Conservation (phyloP, 2,113 vertebrate species). For the Muntiacus reevesi region DNA sequence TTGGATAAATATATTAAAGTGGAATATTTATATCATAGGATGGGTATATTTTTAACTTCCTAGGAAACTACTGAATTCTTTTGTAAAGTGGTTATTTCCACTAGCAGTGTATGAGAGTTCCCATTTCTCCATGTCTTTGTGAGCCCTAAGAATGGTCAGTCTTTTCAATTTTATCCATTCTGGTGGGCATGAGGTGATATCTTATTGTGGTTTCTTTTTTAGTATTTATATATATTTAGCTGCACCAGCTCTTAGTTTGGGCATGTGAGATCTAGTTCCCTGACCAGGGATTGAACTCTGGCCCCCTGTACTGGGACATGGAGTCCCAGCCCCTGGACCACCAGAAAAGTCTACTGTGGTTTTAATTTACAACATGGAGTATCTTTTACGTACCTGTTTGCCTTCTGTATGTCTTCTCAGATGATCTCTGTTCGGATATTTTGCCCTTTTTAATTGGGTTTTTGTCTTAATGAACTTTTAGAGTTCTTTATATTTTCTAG, state of each 20-base stretch:
- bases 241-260: background rate
- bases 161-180: background rate
- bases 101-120: background rate
- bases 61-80: background rate
- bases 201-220: background rate
- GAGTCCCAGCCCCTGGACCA: background rate
- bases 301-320: background rate
- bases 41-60: background rate
- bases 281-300: background rate
- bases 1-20: background rate
- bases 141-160: background rate
- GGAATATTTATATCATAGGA: background rate
- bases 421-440: background rate
- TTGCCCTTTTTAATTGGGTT: background rate
- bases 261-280: background rate
- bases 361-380: background rate
- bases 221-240: background rate
- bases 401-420: background rate
- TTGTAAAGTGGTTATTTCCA: background rate
- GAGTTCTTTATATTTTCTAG: background rate
- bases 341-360: background rate
- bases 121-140: background rate
- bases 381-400: background rate
- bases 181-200: background rate
- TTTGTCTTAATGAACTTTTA: background rate